Conservation (phyloP, 1,140 invertebrate species). For the Tetramorium parvispinum region DNA sequence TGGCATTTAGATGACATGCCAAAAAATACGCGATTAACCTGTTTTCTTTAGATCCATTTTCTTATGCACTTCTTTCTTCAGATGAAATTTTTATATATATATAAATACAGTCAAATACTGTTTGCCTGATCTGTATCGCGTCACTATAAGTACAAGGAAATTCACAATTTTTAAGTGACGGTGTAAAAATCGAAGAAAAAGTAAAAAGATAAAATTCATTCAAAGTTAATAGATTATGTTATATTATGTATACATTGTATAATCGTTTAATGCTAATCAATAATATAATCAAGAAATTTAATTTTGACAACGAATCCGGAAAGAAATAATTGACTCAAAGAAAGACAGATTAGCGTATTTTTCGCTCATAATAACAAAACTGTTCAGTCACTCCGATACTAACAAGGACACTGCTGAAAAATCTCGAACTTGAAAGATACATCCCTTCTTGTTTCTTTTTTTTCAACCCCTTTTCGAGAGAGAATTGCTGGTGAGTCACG, state of each 20-base stretch:
- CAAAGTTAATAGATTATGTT: conserved; percentile 3
- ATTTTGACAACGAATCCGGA: neutral
- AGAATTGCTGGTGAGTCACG: conserved; percentile 50
- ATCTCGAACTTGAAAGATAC: conserved; percentile 50
- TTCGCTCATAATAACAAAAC: conserved; percentile 26
- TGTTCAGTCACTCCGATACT: conserved; percentile 20
- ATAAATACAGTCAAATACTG: neutral
- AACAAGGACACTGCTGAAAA: conserved; percentile 40
- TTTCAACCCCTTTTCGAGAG: conserved; percentile 29
- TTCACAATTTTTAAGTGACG: neutral
- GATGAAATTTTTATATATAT: neutral
- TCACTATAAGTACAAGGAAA: neutral
- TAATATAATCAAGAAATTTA: neutral
- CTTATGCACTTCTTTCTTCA: neutral
- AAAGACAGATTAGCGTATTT: conserved; percentile 17
- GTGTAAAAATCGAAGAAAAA: neutral
- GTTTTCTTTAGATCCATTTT: neutral
- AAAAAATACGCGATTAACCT: conserved; percentile 27
- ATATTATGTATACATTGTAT: neutral
- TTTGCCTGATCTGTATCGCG: neutral
- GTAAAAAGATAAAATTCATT: neutral
- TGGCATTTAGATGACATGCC: neutral
- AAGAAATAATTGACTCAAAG: neutral
- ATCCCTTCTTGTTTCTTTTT: conserved; percentile 28
- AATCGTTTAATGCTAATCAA: neutral